phyloP scores from a whole-genome alignment of 2,113 vertebrate genomes.

The Vicugna pacos region DNA sequence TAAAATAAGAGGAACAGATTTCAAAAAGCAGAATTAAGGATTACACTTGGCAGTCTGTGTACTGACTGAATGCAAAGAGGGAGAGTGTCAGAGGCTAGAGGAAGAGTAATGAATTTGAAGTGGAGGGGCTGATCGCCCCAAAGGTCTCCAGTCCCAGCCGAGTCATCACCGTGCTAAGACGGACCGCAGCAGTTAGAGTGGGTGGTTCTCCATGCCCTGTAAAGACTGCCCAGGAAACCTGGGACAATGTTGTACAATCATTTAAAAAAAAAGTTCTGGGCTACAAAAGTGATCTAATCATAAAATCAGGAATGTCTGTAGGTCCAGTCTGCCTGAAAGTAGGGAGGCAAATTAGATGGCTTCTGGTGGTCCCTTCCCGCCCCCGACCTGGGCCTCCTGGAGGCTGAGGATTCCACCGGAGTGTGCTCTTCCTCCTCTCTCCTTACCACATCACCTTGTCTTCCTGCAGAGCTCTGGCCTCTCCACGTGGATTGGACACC shows the following conservation, averaged over 20 bases:
- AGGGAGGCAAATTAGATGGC: not conserved
- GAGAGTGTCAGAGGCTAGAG: not conserved
- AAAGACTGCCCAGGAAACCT: not conserved
- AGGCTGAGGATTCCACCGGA: not conserved
- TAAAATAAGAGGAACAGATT: not conserved
- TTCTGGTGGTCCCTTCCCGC: not conserved
- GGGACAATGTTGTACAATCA: not conserved
- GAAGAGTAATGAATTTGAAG: not conserved
- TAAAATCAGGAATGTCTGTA: not conserved
- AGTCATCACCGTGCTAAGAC: not conserved
- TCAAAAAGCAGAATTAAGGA: conserved; percentile 11
- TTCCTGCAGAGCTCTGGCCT: conserved; percentile 92
- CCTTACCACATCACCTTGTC: not conserved
- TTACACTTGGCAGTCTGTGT: not conserved
- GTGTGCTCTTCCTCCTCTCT: not conserved
- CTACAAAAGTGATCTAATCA: not conserved
- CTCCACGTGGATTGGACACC: conserved; percentile 96
- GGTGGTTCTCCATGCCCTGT: not conserved
- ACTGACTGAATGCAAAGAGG: not conserved
- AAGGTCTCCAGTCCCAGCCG: not conserved
- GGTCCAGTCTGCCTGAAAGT: not conserved
- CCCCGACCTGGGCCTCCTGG: not conserved
- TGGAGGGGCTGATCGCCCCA: not conserved
- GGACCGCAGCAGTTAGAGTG: too few species aligned
- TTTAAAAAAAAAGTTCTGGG: not conserved